Conservation (phyloP, 2,797 vertebrate genomes). For the Enteromius anoplus region DNA sequence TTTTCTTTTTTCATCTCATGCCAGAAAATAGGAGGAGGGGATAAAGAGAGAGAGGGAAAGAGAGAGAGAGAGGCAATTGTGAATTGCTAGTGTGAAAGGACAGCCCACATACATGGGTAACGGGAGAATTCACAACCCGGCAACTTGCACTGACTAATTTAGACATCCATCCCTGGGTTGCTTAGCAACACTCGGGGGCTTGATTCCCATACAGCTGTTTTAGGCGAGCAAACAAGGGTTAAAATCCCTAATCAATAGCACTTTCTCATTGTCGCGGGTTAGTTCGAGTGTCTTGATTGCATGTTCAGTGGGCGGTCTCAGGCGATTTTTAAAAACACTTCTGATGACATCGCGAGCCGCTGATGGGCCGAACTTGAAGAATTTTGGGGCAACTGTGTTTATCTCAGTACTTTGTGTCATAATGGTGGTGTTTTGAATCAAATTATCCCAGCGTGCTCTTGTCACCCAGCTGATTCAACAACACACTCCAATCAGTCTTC, state of each 20-base stretch:
- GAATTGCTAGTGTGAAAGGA: constrained; percentile 62
- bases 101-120: constrained; percentile 60
- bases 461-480: constrained; percentile 47
- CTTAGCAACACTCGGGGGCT: constrained; percentile 67
- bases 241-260: constrained; percentile 47
- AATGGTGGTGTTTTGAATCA: constrained; percentile 44
- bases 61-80: constrained; percentile 46
- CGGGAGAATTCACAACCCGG: constrained; percentile 65
- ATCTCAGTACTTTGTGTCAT: constrained; percentile 49
- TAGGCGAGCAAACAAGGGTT: constrained; percentile 46
- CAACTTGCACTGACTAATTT: constrained; percentile 69
- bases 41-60: constrained; percentile 1
- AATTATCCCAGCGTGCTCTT: constrained; percentile 47
- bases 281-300: constrained; percentile 40
- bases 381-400: constrained; percentile 41
- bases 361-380: constrained; percentile 28
- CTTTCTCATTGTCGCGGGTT: constrained; percentile 38
- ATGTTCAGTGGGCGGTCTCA: constrained; percentile 12
- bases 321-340: constrained; percentile 33
- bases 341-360: not conserved
- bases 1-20: constrained; percentile 35
- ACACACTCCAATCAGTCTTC: constrained; percentile 46
- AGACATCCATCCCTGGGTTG: constrained; percentile 67
- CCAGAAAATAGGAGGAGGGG: constrained; percentile 29
- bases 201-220: constrained; percentile 66